A percentile compares a stretch with the other conserved stretches of the same genome.
phyloP scores from a whole-genome alignment of 2,113 vertebrate genomes.

The Uropsilus gracilis region DNA sequence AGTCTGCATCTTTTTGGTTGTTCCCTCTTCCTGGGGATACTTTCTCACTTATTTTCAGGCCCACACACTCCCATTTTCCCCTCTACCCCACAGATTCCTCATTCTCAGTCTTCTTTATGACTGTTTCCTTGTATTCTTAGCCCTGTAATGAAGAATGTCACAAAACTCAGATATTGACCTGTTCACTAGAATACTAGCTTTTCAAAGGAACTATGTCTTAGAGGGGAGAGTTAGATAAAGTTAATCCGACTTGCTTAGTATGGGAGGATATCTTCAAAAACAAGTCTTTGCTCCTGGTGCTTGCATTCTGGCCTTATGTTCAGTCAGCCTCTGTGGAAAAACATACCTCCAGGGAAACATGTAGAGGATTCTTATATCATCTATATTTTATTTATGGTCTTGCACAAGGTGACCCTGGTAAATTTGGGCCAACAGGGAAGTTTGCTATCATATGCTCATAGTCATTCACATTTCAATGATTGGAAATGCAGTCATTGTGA shows the following conservation, averaged over 20 bases:
- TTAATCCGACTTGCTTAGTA: too few species aligned
- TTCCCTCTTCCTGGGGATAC: background rate
- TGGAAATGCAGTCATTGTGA: background rate
- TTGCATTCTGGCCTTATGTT: too few species aligned
- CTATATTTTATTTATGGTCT: background rate
- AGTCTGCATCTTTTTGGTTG: background rate
- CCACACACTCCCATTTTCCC: background rate
- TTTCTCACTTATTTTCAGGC: background rate
- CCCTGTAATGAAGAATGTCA: background rate
- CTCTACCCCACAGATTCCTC: background rate
- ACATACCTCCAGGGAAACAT: too few species aligned
- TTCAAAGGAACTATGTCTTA: background rate
- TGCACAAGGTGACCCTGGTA: background rate
- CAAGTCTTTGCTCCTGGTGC: too few species aligned
- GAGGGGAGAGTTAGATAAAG: background rate
- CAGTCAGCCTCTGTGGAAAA: too few species aligned
- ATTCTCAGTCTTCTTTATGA: background rate
- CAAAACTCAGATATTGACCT: background rate
- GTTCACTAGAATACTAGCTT: background rate
- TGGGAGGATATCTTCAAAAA: too few species aligned
- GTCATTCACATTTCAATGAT: background rate
- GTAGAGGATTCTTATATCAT: too few species aligned
- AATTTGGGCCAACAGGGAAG: background rate
- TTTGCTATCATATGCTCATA: background rate
- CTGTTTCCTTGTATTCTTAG: background rate